These are phyloP conservation scores for Lasiurus cinereus DNA, from an alignment of 2,113 vertebrate species.

Conservation along the genomic window DNA sequence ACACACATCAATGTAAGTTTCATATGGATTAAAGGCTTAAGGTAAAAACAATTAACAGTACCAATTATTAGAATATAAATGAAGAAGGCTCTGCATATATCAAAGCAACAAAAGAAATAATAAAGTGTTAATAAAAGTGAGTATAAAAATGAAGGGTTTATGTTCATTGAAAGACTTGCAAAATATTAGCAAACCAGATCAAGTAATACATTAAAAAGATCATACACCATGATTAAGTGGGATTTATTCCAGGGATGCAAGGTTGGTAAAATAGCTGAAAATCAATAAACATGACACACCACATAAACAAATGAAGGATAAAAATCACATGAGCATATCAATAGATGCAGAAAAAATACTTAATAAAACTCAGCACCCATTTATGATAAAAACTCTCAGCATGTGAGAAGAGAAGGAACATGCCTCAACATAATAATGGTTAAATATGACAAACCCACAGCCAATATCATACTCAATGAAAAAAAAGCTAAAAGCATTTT, in stretches of 20 bases:
- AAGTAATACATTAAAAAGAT: not conserved
- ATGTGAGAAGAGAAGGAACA: not conserved
- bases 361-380: not conserved
- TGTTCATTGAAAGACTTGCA: not conserved
- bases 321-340: not conserved
- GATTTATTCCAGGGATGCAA: not conserved
- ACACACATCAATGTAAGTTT: conserved; percentile 5
- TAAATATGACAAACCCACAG: not conserved
- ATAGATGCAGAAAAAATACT: not conserved
- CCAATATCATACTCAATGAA: not conserved
- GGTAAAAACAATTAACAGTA: conserved; percentile 41
- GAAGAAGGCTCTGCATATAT: not conserved
- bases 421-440: not conserved
- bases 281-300: not conserved
- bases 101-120: conserved; percentile 31
- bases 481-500: not conserved
- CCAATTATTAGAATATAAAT: conserved; percentile 16
- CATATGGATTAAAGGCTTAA: conserved; percentile 45
- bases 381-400: not conserved
- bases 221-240: not conserved
- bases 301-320: not conserved
- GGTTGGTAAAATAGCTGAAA: not conserved
- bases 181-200: not conserved
- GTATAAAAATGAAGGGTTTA: not conserved
- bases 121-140: not conserved